Percentiles rank a stretch among this genome's conserved stretches.
Evolutionary conservation across 2,797 vertebrate genomes (phyloP).

Genomic region (Protonibea diacanthus): DNA sequence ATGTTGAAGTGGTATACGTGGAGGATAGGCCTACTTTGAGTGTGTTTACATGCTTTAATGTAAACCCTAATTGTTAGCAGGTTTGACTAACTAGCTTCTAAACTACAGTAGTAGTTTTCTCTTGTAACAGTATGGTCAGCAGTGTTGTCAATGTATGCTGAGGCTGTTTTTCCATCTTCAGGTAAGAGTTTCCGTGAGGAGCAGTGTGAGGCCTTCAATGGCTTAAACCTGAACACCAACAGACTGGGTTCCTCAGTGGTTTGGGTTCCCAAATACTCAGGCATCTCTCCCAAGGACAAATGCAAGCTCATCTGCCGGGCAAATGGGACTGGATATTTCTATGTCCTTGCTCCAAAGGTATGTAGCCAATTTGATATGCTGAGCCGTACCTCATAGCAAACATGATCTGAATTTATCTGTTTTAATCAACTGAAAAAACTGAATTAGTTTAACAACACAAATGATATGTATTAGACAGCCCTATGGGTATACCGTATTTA

Average conservation of each 20-base stretch:
- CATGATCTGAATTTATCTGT: not conserved
- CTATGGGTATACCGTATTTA: not conserved
- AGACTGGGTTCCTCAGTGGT: slow-evolving; percentile 90
- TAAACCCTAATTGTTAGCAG: not conserved
- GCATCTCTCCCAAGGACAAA: slow-evolving; percentile 93
- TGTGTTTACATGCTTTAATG: too few species aligned
- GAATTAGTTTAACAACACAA: slow-evolving; percentile 11
- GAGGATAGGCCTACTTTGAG: too few species aligned
- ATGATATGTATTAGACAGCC: not conserved
- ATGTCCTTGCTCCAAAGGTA: slow-evolving; percentile 95
- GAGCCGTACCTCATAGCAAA: not conserved
- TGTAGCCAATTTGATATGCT: not conserved
- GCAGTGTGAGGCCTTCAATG: slow-evolving; percentile 96
- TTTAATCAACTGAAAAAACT: not conserved
- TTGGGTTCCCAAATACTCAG: slow-evolving; percentile 97
- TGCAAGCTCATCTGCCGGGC: slow-evolving; percentile 98
- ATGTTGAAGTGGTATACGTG: not conserved
- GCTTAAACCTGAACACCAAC: slow-evolving; percentile 95
- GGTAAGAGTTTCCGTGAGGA: slow-evolving; percentile 96
- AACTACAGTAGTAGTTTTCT: not conserved
- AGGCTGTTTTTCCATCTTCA: slow-evolving; percentile 29
- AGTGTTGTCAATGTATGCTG: not conserved
- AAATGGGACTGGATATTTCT: slow-evolving; percentile 97
- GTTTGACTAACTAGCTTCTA: too few species aligned
- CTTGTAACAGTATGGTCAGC: not conserved